These are phyloP conservation scores for Camponotus vicinus DNA, from an alignment of 1,140 invertebrate genomes.

Conservation along the genomic window DNA sequence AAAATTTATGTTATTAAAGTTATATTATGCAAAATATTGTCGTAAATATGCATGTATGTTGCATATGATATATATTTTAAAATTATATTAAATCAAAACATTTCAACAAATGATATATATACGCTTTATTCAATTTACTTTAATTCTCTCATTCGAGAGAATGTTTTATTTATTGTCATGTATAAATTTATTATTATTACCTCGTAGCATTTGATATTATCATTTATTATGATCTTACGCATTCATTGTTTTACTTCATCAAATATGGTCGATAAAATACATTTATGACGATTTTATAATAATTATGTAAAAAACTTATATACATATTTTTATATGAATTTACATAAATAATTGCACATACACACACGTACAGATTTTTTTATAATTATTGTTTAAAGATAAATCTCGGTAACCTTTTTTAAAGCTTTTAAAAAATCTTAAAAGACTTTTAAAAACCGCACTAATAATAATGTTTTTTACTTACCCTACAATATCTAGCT, in stretches of 20 bases:
- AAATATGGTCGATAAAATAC: background rate
- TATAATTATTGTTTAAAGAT: background rate
- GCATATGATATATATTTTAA: slow-evolving; percentile 17
- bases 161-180: slow-evolving; percentile 29
- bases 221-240: slow-evolving; percentile 14
- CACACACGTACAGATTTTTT: background rate
- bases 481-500: background rate
- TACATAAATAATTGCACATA: background rate
- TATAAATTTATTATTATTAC: slow-evolving; percentile 36
- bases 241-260: slow-evolving; percentile 10
- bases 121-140: slow-evolving; percentile 4
- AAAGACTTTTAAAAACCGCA: background rate
- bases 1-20: slow-evolving; percentile 19
- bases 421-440: background rate
- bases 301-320: background rate
- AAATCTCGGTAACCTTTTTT: too few relatives aligned
- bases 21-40: slow-evolving; percentile 31
- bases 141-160: slow-evolving; percentile 22
- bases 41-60: slow-evolving; percentile 30
- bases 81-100: slow-evolving; percentile 30
- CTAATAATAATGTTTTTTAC: background rate
- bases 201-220: slow-evolving; percentile 1
- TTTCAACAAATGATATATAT: slow-evolving; percentile 34
- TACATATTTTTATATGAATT: background rate
- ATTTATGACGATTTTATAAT: background rate